These are phyloP conservation scores for Ctenosaura bakeri DNA, from an alignment of 2,797 vertebrate species.

Conservation along the genomic window DNA sequence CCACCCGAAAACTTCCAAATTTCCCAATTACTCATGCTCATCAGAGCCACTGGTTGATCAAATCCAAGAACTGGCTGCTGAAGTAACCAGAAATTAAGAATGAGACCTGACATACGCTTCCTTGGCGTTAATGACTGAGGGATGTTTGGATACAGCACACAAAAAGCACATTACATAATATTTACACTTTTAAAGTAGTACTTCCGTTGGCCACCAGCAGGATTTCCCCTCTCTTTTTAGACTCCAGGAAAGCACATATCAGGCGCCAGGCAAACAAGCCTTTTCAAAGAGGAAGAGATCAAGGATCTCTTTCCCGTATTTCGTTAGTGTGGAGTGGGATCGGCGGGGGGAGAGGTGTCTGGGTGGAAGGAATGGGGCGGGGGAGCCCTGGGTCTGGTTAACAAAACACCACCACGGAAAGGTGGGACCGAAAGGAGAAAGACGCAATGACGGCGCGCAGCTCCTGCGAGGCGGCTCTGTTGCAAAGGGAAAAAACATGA, in stretches of 20 bases:
- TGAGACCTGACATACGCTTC: not conserved
- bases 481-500: constrained; percentile 79
- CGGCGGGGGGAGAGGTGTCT: not conserved
- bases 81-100: constrained; percentile 37
- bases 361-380: not conserved
- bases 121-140: constrained; percentile 25
- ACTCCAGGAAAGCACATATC: not conserved
- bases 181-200: constrained; percentile 54
- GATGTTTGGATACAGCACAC: constrained; percentile 48
- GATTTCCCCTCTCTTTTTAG: constrained; percentile 24
- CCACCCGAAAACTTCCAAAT: not conserved
- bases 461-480: constrained; percentile 67
- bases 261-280: not conserved
- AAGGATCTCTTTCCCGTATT: not conserved
- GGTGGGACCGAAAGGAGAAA: constrained; percentile 51
- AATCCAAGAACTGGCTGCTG: not conserved
- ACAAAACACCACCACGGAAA: constrained; percentile 14
- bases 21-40: not conserved
- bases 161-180: constrained; percentile 55
- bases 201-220: constrained; percentile 49
- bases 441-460: constrained; percentile 68
- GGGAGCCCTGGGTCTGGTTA: not conserved
- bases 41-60: not conserved
- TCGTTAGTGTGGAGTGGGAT: not conserved
- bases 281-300: not conserved